Conservation (phyloP, 2,113 vertebrate genomes). For the Formicarius rufipectus region DNA sequence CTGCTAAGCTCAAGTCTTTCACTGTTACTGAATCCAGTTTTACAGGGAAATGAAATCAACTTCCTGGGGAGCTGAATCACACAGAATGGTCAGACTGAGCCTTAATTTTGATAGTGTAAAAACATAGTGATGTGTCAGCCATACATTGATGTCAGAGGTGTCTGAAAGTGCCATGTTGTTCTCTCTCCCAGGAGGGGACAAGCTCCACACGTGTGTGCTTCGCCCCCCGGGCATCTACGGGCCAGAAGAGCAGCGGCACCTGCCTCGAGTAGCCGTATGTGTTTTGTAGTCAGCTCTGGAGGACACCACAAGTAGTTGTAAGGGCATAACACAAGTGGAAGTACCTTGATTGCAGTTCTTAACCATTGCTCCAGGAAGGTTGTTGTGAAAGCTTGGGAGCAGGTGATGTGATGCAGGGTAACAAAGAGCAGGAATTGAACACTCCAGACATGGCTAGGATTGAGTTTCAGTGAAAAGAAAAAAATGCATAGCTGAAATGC, state of each 20-base stretch:
- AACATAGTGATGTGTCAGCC: background rate
- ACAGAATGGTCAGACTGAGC: background rate
- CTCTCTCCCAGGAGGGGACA: constrained; percentile 78
- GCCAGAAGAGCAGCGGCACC: constrained; percentile 85
- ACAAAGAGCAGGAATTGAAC: background rate
- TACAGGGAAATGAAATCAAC: background rate
- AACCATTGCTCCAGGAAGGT: background rate
- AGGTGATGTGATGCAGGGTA: background rate
- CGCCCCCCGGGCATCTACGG: constrained; percentile 93
- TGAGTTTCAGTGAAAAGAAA: background rate
- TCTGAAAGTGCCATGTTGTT: background rate
- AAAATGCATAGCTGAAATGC: background rate
- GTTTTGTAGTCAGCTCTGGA: constrained; percentile 15
- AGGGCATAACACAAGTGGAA: background rate
- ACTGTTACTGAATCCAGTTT: background rate
- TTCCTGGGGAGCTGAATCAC: background rate
- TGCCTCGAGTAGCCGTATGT: constrained; percentile 87
- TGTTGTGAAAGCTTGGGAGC: background rate
- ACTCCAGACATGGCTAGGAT: background rate
- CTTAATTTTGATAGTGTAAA: background rate
- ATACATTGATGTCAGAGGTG: background rate
- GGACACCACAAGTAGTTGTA: constrained; percentile 11
- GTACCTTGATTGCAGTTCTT: background rate
- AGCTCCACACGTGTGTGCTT: constrained; percentile 84
- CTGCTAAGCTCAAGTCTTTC: background rate